phyloP scores from a whole-genome alignment of 2,113 vertebrate genomes.

The Corvus moneduloides region DNA sequence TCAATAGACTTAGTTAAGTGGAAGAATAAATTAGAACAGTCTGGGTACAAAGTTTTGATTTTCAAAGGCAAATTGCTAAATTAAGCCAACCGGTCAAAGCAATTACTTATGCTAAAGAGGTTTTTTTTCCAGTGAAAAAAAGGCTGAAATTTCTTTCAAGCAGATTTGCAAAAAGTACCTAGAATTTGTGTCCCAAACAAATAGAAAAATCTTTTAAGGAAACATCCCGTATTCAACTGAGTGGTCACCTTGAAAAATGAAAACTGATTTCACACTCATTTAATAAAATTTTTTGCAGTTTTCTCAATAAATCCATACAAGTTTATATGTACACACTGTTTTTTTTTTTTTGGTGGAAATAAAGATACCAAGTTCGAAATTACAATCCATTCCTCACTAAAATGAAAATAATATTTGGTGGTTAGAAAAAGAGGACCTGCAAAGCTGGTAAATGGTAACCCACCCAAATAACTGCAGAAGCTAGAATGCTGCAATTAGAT shows the following conservation, averaged over 20 bases:
- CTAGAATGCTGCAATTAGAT: background rate
- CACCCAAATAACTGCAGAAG: background rate
- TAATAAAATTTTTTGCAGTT: background rate
- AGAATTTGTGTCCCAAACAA: background rate
- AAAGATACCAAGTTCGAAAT: background rate
- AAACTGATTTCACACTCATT: background rate
- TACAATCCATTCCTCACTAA: background rate
- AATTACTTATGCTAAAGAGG: background rate
- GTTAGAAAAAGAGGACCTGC: background rate
- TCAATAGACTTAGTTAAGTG: background rate
- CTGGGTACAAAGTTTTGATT: background rate
- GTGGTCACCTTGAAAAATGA: background rate
- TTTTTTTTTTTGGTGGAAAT: background rate
- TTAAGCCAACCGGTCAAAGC: background rate
- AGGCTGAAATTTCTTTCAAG: background rate
- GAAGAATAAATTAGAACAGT: background rate
- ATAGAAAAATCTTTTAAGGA: background rate
- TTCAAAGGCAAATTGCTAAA: background rate
- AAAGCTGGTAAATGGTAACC: background rate
- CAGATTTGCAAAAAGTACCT: background rate
- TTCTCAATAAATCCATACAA: background rate
- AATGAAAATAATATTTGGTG: background rate
- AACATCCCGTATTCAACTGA: background rate
- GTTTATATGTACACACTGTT: accelerated
- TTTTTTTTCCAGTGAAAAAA: background rate